These are phyloP conservation scores for Nicator chloris DNA, from an alignment of 2,113 vertebrate genomes.

Conservation along the genomic window DNA sequence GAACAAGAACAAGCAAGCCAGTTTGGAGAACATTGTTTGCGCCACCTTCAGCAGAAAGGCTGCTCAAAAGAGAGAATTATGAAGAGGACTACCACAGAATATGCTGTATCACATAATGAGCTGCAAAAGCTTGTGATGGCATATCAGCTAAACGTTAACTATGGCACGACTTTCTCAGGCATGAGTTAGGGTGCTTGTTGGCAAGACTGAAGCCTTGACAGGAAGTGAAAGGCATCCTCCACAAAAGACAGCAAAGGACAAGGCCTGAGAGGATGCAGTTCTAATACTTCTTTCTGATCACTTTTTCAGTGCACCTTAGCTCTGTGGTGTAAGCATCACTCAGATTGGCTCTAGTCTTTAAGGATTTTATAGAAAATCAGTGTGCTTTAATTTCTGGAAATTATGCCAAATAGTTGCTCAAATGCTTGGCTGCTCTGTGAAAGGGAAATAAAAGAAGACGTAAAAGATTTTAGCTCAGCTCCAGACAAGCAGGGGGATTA, in stretches of 20 bases:
- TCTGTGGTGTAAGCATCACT: not conserved
- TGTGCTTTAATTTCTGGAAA: not conserved
- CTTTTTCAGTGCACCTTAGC: not conserved
- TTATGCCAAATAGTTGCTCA: not conserved
- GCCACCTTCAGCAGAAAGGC: not conserved
- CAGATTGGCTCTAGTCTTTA: not conserved
- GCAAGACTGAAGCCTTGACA: not conserved
- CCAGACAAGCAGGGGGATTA: accelerated
- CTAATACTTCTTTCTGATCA: not conserved
- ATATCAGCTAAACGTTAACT: not conserved
- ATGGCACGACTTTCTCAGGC: not conserved
- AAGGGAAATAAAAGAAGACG: not conserved
- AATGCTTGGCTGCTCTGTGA: not conserved
- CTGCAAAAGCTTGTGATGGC: not conserved
- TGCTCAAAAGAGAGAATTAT: not conserved
- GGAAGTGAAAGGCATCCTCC: not conserved
- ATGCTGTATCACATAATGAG: not conserved
- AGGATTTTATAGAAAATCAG: not conserved
- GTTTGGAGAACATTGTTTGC: not conserved
- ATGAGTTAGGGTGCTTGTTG: not conserved
- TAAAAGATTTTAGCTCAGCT: not conserved
- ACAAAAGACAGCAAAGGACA: not conserved
- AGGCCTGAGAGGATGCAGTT: not conserved
- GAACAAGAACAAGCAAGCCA: not conserved
- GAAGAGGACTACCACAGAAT: not conserved